phyloP scores from a whole-genome alignment of 1,140 invertebrate genomes.

The Portunus trituberculatus region DNA sequence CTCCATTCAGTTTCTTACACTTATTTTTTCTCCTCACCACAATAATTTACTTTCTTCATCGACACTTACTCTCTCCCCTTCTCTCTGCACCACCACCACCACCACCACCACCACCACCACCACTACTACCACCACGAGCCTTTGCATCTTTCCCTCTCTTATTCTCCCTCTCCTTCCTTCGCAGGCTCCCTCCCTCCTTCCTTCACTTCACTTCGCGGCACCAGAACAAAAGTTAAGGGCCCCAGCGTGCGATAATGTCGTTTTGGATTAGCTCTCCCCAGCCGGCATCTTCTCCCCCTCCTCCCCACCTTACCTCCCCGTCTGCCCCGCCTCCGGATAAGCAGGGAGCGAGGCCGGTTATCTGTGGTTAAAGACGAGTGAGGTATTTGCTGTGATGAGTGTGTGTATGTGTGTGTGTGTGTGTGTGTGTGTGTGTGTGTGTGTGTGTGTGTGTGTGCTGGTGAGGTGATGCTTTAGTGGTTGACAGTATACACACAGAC shows the following conservation, averaged over 20 bases:
- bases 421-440: neutral
- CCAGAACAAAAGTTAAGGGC: conserved; percentile 57
- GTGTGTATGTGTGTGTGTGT: neutral
- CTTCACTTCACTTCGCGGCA: neutral
- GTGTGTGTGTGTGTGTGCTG: neutral
- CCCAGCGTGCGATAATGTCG: conserved; percentile 51
- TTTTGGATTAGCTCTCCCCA: conserved; percentile 48
- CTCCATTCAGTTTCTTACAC: neutral
- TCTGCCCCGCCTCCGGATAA: conserved; percentile 5
- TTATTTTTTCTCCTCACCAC: neutral
- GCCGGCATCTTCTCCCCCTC: conserved; percentile 7
- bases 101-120: neutral
- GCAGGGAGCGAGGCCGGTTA: neutral
- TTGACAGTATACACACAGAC: neutral
- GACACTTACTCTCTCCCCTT: neutral
- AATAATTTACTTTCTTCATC: no score
- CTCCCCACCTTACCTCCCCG: neutral
- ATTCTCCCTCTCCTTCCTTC: neutral
- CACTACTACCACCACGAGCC: neutral
- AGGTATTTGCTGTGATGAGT: neutral
- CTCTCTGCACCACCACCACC: neutral
- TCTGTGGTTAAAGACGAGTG: neutral
- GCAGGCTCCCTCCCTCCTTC: neutral
- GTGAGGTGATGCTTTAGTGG: neutral
- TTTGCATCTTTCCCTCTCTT: no score